Evolutionary conservation across 2,113 vertebrate genomes (phyloP).

Genomic region (Malurus alboscapulatus): DNA sequence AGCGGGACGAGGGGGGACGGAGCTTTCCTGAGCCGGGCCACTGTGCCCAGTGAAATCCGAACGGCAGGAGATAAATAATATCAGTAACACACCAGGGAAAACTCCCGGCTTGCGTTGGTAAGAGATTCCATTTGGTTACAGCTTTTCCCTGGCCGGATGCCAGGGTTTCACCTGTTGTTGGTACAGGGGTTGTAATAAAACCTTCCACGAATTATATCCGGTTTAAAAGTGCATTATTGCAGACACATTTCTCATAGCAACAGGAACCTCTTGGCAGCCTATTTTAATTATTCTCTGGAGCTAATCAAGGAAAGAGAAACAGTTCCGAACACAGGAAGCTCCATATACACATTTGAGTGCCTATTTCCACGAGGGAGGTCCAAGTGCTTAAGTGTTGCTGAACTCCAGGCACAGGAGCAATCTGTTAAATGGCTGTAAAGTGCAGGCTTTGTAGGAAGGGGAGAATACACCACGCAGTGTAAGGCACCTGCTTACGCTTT

Average conservation of each 20-base stretch:
- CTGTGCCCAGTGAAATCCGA: rapidly evolving
- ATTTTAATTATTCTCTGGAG: neutral
- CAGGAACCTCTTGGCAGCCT: neutral
- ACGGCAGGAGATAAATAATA: rapidly evolving
- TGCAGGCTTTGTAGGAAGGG: neutral
- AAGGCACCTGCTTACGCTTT: neutral
- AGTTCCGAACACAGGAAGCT: neutral
- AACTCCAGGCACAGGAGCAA: neutral
- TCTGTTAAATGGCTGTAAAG: neutral
- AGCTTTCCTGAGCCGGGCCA: rapidly evolving
- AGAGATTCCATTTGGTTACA: neutral
- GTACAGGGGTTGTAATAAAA: neutral
- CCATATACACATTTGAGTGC: neutral
- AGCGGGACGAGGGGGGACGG: neutral
- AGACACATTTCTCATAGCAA: neutral
- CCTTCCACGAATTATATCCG: neutral
- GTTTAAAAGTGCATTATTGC: neutral
- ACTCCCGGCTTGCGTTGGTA: rapidly evolving
- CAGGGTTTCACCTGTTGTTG: neutral
- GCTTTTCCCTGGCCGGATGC: neutral
- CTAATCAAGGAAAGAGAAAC: constrained; percentile 11
- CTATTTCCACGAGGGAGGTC: neutral
- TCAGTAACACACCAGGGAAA: neutral
- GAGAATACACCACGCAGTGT: rapidly evolving
- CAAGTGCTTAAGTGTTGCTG: neutral